These are phyloP conservation scores for Esperia sulphurella DNA, from an alignment of 2,888 invertebrate species.

Conservation along the genomic window DNA sequence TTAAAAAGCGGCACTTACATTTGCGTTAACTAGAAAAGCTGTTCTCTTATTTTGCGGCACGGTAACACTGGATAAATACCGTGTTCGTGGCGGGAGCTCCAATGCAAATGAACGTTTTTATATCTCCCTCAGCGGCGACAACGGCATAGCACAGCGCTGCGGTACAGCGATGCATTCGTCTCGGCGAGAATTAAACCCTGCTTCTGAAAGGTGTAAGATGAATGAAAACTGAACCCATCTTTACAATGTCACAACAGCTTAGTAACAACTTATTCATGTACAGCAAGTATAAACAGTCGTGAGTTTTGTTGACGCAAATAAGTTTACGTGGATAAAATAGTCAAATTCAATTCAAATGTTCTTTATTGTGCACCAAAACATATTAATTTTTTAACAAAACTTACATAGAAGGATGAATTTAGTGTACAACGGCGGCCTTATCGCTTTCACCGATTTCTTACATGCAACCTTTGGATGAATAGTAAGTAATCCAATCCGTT, in stretches of 20 bases:
- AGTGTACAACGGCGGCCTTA: no score
- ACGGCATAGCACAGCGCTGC: slow-evolving; percentile 11
- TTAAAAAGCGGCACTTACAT: slow-evolving; percentile 45
- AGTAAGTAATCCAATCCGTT: no score
- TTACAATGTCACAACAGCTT: slow-evolving; percentile 68
- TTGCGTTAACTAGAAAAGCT: slow-evolving; percentile 52
- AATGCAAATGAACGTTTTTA: slow-evolving; percentile 72
- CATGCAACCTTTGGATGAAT: no score
- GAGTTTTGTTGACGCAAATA: slow-evolving; percentile 45
- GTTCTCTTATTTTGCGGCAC: slow-evolving; percentile 61
- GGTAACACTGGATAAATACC: slow-evolving; percentile 66
- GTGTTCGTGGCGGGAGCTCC: slow-evolving; percentile 46
- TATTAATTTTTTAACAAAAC: no score
- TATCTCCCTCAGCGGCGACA: slow-evolving; percentile 39
- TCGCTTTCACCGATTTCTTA: no score
- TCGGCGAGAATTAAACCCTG: slow-evolving; percentile 62
- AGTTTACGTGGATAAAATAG: slow-evolving; percentile 26
- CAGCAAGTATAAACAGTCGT: slow-evolving; percentile 44
- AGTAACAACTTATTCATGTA: slow-evolving; percentile 66
- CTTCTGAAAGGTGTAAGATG: slow-evolving; percentile 69
- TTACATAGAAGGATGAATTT: no score
- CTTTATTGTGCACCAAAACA: no score
- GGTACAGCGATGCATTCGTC: slow-evolving; percentile 50
- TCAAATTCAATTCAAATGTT: no score
- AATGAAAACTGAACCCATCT: slow-evolving; percentile 52